Evolutionary conservation across 1,140 invertebrate genomes (phyloP).

Genomic region (Ceratitis capitata): DNA sequence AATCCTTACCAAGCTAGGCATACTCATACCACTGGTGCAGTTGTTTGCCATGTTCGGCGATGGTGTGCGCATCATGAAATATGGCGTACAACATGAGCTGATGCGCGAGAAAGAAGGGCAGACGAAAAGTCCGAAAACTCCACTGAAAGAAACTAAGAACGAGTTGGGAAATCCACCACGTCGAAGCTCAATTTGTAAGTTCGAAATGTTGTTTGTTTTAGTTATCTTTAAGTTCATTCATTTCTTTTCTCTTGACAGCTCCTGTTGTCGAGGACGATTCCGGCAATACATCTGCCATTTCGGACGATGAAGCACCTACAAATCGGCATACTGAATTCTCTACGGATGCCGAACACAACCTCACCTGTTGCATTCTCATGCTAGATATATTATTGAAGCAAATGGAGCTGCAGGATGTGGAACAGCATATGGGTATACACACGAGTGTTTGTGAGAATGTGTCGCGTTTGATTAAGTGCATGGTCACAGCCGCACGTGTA

Average conservation of each 20-base stretch:
- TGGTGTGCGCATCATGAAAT: conserved; percentile 77
- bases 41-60: conserved; percentile 90
- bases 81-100: conserved; percentile 65
- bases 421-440: conserved; percentile 82
- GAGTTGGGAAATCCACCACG: conserved; percentile 60
- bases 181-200: conserved; percentile 70
- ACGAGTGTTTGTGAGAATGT: conserved; percentile 80
- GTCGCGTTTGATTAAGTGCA: conserved; percentile 82
- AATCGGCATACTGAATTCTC: conserved; percentile 72
- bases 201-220: background rate
- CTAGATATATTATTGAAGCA: conserved; percentile 95
- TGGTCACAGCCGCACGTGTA: conserved; percentile 75
- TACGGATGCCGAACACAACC: conserved; percentile 76
- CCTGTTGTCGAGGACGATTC: conserved; percentile 76
- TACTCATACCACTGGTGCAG: conserved; percentile 85
- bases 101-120: conserved; percentile 66
- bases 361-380: conserved; percentile 96
- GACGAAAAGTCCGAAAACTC: conserved; percentile 64
- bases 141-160: conserved; percentile 58
- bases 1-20: conserved; percentile 88
- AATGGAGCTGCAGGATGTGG: conserved; percentile 94
- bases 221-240: background rate
- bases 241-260: conserved; percentile 63
- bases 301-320: conserved; percentile 75
- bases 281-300: conserved; percentile 75